Percentiles rank a stretch among this genome's conserved stretches.
These are phyloP conservation scores for Abramis brama DNA, from an alignment of 2,113 vertebrate species.

Conservation along the genomic window DNA sequence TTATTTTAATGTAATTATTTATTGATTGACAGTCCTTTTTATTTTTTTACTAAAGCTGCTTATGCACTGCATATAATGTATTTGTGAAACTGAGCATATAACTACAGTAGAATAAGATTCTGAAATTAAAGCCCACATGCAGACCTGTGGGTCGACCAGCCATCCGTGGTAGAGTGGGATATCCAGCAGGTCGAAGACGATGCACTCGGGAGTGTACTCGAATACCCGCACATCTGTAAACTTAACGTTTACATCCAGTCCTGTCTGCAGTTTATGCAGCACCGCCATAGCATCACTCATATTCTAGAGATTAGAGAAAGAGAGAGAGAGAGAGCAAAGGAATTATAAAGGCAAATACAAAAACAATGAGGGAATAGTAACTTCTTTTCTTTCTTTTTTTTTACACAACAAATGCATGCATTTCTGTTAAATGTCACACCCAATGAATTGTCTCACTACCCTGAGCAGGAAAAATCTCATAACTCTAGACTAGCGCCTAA, in stretches of 20 bases:
- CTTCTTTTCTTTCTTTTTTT: no score
- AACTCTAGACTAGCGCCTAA: background rate
- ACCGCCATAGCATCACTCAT: constrained; percentile 99
- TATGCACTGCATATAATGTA: background rate
- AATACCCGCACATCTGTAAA: constrained; percentile 96
- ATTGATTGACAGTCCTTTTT: background rate
- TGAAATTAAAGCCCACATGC: constrained; percentile 18
- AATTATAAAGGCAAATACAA: background rate
- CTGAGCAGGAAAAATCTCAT: background rate
- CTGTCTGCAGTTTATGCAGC: constrained; percentile 95
- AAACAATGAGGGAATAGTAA: background rate
- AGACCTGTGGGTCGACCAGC: constrained; percentile 97
- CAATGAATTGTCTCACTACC: background rate
- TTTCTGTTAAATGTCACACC: background rate
- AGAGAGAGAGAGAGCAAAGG: background rate
- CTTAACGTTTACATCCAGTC: constrained; percentile 97
- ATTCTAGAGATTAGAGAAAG: constrained; percentile 83
- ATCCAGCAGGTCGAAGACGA: constrained; percentile 97
- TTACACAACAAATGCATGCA: background rate
- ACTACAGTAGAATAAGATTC: background rate
- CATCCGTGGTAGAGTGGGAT: constrained; percentile 98
- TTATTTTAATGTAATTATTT: no score
- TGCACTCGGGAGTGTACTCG: constrained; percentile 98
- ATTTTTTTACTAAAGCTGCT: background rate
- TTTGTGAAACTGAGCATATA: background rate